A percentile compares a stretch with the other conserved stretches of the same genome.
Evolutionary conservation across 2,113 vertebrate genomes (phyloP).

Genomic region (Uria aalge): DNA sequence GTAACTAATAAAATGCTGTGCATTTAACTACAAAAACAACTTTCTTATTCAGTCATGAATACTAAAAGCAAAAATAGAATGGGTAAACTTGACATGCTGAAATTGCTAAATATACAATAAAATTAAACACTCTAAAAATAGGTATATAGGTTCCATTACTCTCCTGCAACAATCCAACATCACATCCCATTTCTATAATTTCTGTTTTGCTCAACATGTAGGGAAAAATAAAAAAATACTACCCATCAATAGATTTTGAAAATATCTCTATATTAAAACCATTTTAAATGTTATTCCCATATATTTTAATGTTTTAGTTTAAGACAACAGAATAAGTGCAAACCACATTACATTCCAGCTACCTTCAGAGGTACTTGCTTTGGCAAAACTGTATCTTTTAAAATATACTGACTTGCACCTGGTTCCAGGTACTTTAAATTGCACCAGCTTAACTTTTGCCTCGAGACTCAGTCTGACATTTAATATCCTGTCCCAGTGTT

Average conservation of each 20-base stretch:
- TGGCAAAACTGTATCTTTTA: not conserved
- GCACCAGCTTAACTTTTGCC: not conserved
- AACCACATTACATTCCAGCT: not conserved
- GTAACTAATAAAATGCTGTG: not conserved
- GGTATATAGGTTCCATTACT: not conserved
- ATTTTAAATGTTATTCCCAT: not conserved
- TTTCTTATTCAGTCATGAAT: not conserved
- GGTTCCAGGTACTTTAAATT: not conserved
- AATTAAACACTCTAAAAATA: not conserved
- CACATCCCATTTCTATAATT: not conserved
- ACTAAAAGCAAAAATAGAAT: not conserved
- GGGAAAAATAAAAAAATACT: not conserved
- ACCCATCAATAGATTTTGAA: not conserved
- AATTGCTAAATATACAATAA: not conserved
- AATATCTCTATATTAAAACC: not conserved
- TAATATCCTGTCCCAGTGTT: constrained; percentile 1
- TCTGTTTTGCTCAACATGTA: not conserved
- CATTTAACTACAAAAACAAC: not conserved
- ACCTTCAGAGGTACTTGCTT: not conserved
- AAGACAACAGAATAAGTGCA: not conserved
- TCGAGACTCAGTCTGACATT: not conserved
- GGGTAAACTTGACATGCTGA: not conserved
- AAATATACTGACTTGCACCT: not conserved
- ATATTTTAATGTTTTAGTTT: not conserved
- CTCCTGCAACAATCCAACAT: not conserved